Conservation (phyloP, 2,113 vertebrate genomes). For the Oenanthe melanoleuca region DNA sequence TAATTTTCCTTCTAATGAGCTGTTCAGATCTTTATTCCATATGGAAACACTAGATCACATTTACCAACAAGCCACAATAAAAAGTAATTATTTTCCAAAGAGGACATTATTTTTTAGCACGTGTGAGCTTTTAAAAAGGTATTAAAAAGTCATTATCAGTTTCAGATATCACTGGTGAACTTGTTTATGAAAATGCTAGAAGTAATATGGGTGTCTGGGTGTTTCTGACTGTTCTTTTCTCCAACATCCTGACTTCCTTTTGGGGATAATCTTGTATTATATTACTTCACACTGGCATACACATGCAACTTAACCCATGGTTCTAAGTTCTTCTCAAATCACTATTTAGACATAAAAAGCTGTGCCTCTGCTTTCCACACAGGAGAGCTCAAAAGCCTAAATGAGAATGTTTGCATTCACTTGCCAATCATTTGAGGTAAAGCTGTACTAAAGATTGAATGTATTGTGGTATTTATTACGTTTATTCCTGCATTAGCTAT, state of each 20-base stretch:
- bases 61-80: not conserved
- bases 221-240: not conserved
- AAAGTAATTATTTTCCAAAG: not conserved
- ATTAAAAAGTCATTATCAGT: not conserved
- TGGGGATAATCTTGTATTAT: not conserved
- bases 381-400: not conserved
- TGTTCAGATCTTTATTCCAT: not conserved
- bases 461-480: not conserved
- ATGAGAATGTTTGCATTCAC: not conserved
- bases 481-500: not conserved
- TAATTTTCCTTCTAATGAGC: not conserved
- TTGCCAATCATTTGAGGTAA: not conserved
- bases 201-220: not conserved
- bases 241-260: not conserved
- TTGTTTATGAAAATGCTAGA: not conserved
- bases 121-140: not conserved
- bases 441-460: not conserved
- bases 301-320: not conserved
- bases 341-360: not conserved
- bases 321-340: not conserved
- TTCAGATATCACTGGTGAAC: not conserved
- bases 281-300: not conserved
- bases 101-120: not conserved
- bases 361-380: not conserved
- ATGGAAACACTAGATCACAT: not conserved